Evolutionary conservation across 2,797 vertebrate species (phyloP), one percentile per base, ranked within the genome.

Genomic region (Sebastolobus altivelis): DNA sequence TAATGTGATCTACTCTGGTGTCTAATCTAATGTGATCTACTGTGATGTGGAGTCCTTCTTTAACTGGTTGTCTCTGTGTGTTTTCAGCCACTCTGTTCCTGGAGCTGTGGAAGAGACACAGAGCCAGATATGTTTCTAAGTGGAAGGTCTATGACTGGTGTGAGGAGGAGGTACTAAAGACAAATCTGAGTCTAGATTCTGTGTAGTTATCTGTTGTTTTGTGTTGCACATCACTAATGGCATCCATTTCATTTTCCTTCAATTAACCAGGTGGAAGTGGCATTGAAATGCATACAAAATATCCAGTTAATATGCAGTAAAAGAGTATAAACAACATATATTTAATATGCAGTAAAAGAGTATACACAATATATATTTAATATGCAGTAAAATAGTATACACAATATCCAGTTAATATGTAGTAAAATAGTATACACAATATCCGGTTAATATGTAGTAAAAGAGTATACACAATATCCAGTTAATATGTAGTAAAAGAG

Each of bases 141-240:
- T 99, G 98, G 98, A 95, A 98, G 25, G 93, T 99, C 33, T 96
- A 95, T 0, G 74, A 92, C 68, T 99, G 98, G 98, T 97, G 97
- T 60, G 97, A 99, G 75, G 97, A 98, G 18, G 96, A 99, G 97
- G 98, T 99, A 94, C 8, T 16, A 2, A 29, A 29, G 25, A 66
- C 31, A 33, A 12, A 33, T 29, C 12, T n/a, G 25, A 18, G 9
- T 52, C 52, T 58, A 52, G 13, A 58, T 58, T 1, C 37, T 59
- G 38, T 49, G 16, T n/a, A 11, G 16, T 27, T 33, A 6, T 61
- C 35, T 35, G 49, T 27, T n/a, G 27, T 29, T 37, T 20, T 71
- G 4, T 1, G 27, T 63, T 43, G 33, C 25, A 31, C 2, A 27
- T 25, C 35, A 55, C 20, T 27, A 49, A 38, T 49, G 7, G n/a